A percentile compares a stretch with the other conserved stretches of the same genome.
phyloP scores from a whole-genome alignment of 2,113 vertebrate species.

The Laticauda laticaudata region DNA sequence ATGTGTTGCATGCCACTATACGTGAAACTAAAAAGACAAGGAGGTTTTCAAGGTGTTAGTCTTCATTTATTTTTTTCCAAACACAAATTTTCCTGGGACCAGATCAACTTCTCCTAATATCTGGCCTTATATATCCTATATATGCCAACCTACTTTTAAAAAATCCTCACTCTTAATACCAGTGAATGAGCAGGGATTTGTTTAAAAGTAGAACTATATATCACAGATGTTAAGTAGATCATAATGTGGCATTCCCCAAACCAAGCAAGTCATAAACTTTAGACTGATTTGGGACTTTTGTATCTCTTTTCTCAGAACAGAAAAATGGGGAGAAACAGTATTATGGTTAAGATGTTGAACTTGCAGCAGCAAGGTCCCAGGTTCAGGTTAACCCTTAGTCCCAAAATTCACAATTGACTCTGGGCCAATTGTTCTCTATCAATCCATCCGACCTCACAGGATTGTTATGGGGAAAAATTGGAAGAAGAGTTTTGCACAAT shows the following conservation, averaged over 20 bases:
- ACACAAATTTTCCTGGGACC: not conserved
- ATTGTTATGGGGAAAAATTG: not conserved
- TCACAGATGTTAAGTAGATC: not conserved
- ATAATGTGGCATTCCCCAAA: not conserved
- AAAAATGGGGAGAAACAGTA: not conserved
- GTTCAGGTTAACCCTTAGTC: not conserved
- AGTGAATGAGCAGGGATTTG: not conserved
- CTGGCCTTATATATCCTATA: not conserved
- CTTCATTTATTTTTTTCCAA: not conserved
- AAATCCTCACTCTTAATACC: not conserved
- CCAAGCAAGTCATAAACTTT: not conserved
- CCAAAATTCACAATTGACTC: not conserved
- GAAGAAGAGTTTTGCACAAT: not conserved
- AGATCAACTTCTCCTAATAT: not conserved
- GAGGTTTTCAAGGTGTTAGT: not conserved
- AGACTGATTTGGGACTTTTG: not conserved
- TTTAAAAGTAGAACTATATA: not conserved
- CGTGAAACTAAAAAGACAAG: not conserved
- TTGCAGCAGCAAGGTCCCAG: not conserved
- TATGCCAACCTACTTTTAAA: not conserved
- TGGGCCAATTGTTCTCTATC: not conserved
- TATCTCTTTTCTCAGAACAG: not conserved
- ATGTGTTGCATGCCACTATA: not conserved
- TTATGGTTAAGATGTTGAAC: not conserved
- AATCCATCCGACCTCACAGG: not conserved